phyloP scores from a whole-genome alignment of 1,140 invertebrate genomes.

The Drosophila paulistorum region DNA sequence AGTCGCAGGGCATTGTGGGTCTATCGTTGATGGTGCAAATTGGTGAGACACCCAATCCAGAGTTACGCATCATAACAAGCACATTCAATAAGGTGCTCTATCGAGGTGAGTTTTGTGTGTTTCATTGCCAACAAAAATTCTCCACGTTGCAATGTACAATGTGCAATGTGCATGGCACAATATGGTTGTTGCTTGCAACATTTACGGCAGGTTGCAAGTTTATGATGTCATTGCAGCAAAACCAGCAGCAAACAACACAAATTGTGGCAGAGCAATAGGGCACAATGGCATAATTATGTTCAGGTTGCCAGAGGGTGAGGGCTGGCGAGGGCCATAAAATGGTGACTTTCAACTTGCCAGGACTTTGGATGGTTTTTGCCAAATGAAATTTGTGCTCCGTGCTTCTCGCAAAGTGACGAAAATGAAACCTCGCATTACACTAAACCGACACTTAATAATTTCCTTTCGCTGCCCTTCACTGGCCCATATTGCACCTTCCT shows the following conservation, averaged over 20 bases:
- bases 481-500: not conserved
- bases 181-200: constrained; percentile 2
- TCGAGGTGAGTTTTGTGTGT: constrained; percentile 86
- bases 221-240: constrained; percentile 72
- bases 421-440: constrained; percentile 81
- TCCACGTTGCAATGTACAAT: no score
- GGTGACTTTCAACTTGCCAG: constrained; percentile 35
- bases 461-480: constrained; percentile 5
- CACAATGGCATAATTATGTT: constrained; percentile 64
- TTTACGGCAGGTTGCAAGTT: constrained; percentile 31
- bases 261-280: constrained; percentile 25
- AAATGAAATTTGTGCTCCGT: constrained; percentile 59
- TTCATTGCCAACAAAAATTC: constrained; percentile 72
- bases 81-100: constrained; percentile 92
- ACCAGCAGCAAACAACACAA: constrained; percentile 29
- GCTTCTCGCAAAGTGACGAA: constrained; percentile 71
- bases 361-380: constrained; percentile 18
- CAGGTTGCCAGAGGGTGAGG: constrained; percentile 11
- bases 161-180: no score
- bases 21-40: constrained; percentile 97
- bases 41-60: constrained; percentile 92
- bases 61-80: constrained; percentile 93
- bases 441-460: constrained; percentile 82
- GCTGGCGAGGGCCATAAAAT: constrained; percentile 56
- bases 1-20: constrained; percentile 95